Evolutionary conservation across 2,888 invertebrate species (phyloP).

Genomic region (Arge pagana): DNA sequence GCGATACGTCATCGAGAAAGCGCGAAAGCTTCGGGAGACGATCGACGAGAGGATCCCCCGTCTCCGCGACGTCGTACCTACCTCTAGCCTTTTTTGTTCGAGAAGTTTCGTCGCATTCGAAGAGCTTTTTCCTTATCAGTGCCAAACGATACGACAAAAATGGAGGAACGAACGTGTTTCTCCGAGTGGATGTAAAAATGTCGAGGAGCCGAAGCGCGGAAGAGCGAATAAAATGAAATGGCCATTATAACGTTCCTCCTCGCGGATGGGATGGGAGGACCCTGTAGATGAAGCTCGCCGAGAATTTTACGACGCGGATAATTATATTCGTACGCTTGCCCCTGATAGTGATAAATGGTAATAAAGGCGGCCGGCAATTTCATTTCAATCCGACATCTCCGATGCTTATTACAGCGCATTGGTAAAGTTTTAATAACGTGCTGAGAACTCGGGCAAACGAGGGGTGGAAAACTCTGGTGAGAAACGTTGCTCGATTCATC

Average conservation of each 20-base stretch:
- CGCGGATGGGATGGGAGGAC: background rate
- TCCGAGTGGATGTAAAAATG: no score
- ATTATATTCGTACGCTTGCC: background rate
- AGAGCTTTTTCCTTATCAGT: no score
- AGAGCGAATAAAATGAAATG: no score
- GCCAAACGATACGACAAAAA: no score
- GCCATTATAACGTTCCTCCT: no score
- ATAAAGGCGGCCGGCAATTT: constrained; percentile 44
- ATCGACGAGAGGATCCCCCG: no score
- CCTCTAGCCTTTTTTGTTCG: background rate
- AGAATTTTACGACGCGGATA: constrained; percentile 7
- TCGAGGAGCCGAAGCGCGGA: no score
- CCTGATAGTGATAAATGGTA: constrained; percentile 48
- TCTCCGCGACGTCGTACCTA: no score
- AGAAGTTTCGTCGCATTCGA: no score
- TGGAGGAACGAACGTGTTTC: no score
- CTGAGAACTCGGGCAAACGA: constrained; percentile 31
- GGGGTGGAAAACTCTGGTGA: constrained; percentile 11
- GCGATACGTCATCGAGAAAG: constrained; percentile 2
- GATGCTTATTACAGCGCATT: constrained; percentile 50
- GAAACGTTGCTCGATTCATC: constrained; percentile 42
- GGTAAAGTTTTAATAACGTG: constrained; percentile 52
- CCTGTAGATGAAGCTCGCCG: background rate
- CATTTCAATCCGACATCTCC: constrained; percentile 46
- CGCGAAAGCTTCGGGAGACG: background rate